Evolutionary conservation across 1,140 invertebrate species (phyloP), one percentile per base, ranked within the genome.

Genomic region (Drosophila mauritiana): DNA sequence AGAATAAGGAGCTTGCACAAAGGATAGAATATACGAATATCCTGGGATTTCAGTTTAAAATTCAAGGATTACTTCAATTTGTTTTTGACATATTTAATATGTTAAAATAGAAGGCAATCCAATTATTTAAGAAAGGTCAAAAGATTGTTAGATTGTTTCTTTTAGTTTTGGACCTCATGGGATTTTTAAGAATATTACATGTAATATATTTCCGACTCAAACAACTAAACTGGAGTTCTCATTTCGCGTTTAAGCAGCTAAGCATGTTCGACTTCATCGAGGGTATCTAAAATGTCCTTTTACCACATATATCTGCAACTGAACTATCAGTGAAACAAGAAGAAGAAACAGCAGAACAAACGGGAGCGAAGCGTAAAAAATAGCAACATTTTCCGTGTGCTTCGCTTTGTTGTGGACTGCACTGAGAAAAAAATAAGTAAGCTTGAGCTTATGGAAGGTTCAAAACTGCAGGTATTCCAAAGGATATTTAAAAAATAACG

Each of bases 321-420:
- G 45, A 64, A 68, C 64, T 68, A 68, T 68, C 64, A 68, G 67
- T 15, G 20, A 43, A 53, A 49, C 37, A 55, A 45, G 68, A 54
- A 54, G 54, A 42, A 52, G 40, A 34, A 22, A 55, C 42, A 55
- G 20, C 42, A 57, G 20, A 48, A 68, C 49, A 54, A 68, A 49
- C 63, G 63, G 36, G 63, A 63, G 45, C 15, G 46, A 65, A 68
- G 64, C 59, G 46, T 78, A 81, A 83, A 80, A 83, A 83, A 83
- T 89, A 77, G 84, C 80, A 89, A 89, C 85, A 84, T 77, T 89
- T 89, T 89, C 80, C 84, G 76, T 82, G 76, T 67, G 77, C 43
- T 49, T 84, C 78, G 73, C 78, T 83, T 89, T 90, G 80, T 84
- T 56, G 51, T 25, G 31, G 15, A 11, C 6, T 17, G 15, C 64